Conservation (phyloP, 2,797 vertebrate species). For the Dipus sagitta region DNA sequence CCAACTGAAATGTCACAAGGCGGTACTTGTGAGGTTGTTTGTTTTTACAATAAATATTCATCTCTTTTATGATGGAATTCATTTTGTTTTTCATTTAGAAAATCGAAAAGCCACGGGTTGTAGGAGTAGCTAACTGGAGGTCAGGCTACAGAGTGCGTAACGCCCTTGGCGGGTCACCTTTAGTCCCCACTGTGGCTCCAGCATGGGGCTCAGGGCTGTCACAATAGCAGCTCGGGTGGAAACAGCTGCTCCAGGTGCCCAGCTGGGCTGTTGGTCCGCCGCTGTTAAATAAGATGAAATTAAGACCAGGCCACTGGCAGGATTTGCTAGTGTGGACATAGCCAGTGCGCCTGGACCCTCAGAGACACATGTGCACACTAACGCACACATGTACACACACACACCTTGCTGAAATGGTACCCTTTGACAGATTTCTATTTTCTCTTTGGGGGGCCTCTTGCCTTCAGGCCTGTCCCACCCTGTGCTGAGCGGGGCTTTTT, state of each 20-base stretch:
- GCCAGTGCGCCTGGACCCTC: not conserved
- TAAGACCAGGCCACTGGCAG: not conserved
- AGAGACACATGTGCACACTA: not conserved
- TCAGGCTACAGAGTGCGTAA: not conserved
- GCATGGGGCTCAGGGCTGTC: fast-evolving
- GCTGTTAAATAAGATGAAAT: not conserved
- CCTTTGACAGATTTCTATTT: not conserved
- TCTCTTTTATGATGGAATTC: not conserved
- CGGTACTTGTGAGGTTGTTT: fast-evolving
- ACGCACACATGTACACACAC: fast-evolving
- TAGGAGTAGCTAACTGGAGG: not conserved
- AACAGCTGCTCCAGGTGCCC: not conserved
- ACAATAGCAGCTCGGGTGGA: not conserved
- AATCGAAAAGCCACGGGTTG: not conserved
- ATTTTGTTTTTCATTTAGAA: not conserved
- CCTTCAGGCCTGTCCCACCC: not conserved
- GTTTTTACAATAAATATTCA: not conserved
- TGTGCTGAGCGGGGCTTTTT: fast-evolving
- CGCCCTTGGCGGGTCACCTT: not conserved
- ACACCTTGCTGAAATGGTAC: not conserved
- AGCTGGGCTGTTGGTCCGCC: not conserved
- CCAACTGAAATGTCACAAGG: not conserved
- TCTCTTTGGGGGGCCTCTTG: not conserved
- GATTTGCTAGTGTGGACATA: too few species aligned
- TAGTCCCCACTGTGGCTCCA: not conserved